A percentile compares a stretch with the other conserved stretches of the same genome.
These are phyloP conservation scores for Chymomyza fuscimana DNA, from an alignment of 2,888 invertebrate genomes.

Conservation along the genomic window DNA sequence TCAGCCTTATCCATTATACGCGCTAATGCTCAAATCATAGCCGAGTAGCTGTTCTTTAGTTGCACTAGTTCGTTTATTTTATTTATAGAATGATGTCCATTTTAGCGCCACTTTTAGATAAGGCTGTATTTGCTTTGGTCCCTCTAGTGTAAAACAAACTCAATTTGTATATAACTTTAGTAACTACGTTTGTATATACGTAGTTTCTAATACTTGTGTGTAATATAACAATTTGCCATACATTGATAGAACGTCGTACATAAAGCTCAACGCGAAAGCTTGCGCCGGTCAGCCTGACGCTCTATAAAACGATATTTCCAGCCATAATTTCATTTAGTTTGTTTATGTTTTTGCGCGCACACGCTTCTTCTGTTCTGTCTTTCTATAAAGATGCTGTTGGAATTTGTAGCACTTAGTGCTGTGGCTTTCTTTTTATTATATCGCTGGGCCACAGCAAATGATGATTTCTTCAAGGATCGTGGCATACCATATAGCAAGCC, in stretches of 20 bases:
- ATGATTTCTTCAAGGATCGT: slow-evolving; percentile 63
- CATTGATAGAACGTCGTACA: neutral
- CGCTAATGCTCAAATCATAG: slow-evolving; percentile 50
- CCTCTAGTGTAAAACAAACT: too few species aligned
- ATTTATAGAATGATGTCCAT: too few species aligned
- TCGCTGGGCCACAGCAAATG: slow-evolving; percentile 61
- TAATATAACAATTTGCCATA: neutral
- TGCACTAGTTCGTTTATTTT: neutral
- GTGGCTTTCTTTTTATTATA: slow-evolving; percentile 58
- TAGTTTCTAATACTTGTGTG: neutral
- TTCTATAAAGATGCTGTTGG: slow-evolving; percentile 52
- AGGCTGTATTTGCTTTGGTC: too few species aligned
- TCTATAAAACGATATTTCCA: neutral
- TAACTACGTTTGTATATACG: neutral
- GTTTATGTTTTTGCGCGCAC: slow-evolving; percentile 65
- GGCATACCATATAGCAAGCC: slow-evolving; percentile 62
- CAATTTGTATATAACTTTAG: neutral
- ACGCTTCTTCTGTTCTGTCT: neutral
- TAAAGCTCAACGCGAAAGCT: neutral
- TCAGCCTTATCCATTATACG: slow-evolving; percentile 69
- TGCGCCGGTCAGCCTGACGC: neutral
- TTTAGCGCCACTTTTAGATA: too few species aligned
- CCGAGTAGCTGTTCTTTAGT: neutral
- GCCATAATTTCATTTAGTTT: slow-evolving; percentile 21
- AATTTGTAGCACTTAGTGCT: slow-evolving; percentile 47